phyloP scores from a whole-genome alignment of 2,888 invertebrate species.

The Drosophila neotestacea region DNA sequence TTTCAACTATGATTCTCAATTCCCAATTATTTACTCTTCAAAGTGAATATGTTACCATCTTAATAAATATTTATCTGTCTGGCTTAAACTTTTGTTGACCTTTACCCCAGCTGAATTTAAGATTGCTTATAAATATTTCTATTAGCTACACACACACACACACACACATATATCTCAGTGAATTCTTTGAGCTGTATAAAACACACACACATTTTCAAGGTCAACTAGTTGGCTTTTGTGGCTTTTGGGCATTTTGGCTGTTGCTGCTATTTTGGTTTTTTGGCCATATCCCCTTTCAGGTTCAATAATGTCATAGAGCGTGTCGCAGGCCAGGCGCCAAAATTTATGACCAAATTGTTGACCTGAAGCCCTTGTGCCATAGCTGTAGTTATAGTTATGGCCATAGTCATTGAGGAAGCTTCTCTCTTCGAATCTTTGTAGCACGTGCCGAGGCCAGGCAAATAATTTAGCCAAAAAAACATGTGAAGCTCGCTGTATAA shows the following conservation, averaged over 20 bases:
- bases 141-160: conserved; percentile 22
- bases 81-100: background rate
- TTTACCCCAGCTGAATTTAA: background rate
- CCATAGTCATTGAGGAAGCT: conserved; percentile 41
- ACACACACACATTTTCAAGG: conserved; percentile 57
- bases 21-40: no score
- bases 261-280: conserved; percentile 46
- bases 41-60: no score
- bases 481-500: conserved; percentile 72
- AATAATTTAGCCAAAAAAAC: conserved; percentile 78
- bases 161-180: conserved; percentile 32
- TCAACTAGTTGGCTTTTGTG: conserved; percentile 64
- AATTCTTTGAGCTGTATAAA: background rate
- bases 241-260: conserved; percentile 27
- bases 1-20: no score
- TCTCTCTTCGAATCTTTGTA: conserved; percentile 30
- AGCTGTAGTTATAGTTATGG: conserved; percentile 30
- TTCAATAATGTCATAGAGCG: conserved; percentile 77
- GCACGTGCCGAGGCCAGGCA: conserved; percentile 67
- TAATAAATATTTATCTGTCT: conserved; percentile 1
- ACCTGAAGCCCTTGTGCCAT: conserved; percentile 61
- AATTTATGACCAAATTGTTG: conserved; percentile 75
- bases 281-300: conserved; percentile 69
- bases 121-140: conserved; percentile 6
- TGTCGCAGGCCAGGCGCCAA: conserved; percentile 74